These are phyloP conservation scores for Heterodera schachtii DNA, from an alignment of 1,140 invertebrate species.

Conservation along the genomic window DNA sequence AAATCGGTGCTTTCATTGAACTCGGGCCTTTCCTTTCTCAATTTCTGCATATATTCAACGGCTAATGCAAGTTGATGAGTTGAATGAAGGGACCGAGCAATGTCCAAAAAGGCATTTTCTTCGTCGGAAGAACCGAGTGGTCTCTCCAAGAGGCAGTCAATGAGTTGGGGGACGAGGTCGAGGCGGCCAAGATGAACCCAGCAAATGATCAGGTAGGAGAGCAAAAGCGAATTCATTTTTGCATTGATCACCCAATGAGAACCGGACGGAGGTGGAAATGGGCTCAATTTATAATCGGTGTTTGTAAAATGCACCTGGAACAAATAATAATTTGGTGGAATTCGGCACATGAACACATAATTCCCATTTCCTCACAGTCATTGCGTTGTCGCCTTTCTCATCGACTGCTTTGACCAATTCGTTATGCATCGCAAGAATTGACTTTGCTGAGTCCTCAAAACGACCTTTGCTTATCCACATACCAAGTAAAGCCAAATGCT, in stretches of 20 bases:
- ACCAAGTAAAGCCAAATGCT: constrained; percentile 48
- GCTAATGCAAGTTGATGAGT: constrained; percentile 23
- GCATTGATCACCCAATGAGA: constrained; percentile 33
- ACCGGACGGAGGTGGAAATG: constrained; percentile 42
- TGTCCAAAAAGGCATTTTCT: constrained; percentile 49
- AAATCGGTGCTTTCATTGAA: constrained; percentile 39
- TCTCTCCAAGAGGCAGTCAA: constrained; percentile 44
- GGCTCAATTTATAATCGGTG: constrained; percentile 42
- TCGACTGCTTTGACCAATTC: constrained; percentile 39
- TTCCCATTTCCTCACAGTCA: constrained; percentile 32
- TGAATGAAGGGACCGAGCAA: constrained; percentile 43
- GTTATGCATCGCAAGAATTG: constrained; percentile 53
- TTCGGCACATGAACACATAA: no score
- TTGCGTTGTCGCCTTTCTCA: constrained; percentile 26
- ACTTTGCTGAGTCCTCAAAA: constrained; percentile 51
- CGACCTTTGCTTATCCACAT: constrained; percentile 48
- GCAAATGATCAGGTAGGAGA: constrained; percentile 45
- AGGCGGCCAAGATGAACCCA: constrained; percentile 36
- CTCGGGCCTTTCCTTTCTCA: constrained; percentile 19
- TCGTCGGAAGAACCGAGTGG: constrained; percentile 34
- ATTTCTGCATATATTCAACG: constrained; percentile 32
- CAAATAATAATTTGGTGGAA: background rate
- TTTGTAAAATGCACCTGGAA: constrained; percentile 44
- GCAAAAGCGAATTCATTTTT: constrained; percentile 42
- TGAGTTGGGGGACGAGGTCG: constrained; percentile 42